These are phyloP conservation scores for Meriones psammophilus DNA, from an alignment of 2,797 vertebrate genomes.

Conservation along the genomic window DNA sequence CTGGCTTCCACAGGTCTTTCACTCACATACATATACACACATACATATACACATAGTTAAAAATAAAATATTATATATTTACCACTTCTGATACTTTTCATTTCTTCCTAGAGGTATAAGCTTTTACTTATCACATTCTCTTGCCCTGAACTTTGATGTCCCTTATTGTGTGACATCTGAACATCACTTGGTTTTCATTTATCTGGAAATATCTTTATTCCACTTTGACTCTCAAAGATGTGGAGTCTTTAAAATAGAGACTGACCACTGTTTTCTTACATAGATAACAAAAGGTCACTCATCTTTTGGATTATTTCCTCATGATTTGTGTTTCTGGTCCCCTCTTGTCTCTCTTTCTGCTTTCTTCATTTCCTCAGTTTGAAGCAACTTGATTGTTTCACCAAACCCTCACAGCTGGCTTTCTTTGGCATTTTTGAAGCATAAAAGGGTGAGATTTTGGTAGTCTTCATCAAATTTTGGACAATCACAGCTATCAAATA, in stretches of 20 bases:
- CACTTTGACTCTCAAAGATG: neutral
- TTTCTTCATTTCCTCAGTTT: neutral
- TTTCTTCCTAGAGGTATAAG: neutral
- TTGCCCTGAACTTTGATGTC: neutral
- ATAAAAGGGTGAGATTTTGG: neutral
- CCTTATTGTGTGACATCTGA: neutral
- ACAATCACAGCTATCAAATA: neutral
- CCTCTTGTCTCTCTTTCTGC: neutral
- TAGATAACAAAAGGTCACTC: neutral
- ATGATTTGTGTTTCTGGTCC: neutral
- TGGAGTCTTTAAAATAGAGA: neutral
- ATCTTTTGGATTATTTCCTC: neutral
- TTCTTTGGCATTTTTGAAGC: neutral
- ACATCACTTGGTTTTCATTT: neutral
- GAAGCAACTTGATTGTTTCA: neutral
- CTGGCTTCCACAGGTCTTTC: neutral
- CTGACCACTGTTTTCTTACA: neutral
- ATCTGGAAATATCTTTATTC: constrained; percentile 21
- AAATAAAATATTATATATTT: neutral
- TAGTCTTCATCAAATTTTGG: constrained; percentile 29
- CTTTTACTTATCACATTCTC: neutral
- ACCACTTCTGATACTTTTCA: neutral
- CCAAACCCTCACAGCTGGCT: neutral
- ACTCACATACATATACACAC: neutral
- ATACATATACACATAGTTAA: neutral